Conservation (phyloP, 2,888 invertebrate species). For the Drosophila paracracens region DNA sequence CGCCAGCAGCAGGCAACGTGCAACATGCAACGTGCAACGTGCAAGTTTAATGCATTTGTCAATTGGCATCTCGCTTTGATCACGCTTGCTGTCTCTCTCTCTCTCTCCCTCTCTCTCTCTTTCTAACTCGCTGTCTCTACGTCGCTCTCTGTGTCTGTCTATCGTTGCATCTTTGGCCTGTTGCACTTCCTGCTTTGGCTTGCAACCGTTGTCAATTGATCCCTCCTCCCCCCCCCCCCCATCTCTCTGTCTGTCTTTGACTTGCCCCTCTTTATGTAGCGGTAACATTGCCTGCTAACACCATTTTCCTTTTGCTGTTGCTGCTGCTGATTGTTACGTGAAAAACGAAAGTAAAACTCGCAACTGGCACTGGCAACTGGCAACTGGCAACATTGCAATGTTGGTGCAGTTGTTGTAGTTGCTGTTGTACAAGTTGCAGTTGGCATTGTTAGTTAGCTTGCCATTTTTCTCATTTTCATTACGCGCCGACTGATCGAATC, state of each 20-base stretch:
- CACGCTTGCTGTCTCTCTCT: neutral
- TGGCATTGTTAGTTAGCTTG: conserved; percentile 76
- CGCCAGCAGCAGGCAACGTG: conserved; percentile 40
- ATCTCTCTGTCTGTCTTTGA: neutral
- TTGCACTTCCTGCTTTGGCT: conserved; percentile 62
- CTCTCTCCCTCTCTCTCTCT: neutral
- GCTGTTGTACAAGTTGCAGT: conserved; percentile 56
- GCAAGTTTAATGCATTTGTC: conserved; percentile 64
- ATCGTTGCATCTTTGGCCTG: conserved; percentile 60
- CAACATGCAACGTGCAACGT: conserved; percentile 58
- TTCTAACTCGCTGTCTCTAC: neutral
- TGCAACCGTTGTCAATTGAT: conserved; percentile 46
- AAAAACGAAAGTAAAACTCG: conserved; percentile 79
- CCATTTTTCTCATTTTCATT: conserved; percentile 64
- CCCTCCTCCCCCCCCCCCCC: neutral
- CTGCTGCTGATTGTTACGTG: conserved; percentile 68
- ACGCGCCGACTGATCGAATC: conserved; percentile 73
- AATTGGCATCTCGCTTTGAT: conserved; percentile 27
- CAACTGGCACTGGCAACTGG: conserved; percentile 56
- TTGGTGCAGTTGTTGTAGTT: conserved; percentile 38
- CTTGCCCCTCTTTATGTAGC: conserved; percentile 26
- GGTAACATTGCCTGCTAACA: conserved; percentile 77
- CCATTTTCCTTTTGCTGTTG: conserved; percentile 77
- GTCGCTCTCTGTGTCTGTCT: conserved; percentile 6
- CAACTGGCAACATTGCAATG: conserved; percentile 47